A percentile compares a stretch with the other conserved stretches of the same genome.
phyloP scores from a whole-genome alignment of 2,113 vertebrate genomes.

The Nipponia nippon region DNA sequence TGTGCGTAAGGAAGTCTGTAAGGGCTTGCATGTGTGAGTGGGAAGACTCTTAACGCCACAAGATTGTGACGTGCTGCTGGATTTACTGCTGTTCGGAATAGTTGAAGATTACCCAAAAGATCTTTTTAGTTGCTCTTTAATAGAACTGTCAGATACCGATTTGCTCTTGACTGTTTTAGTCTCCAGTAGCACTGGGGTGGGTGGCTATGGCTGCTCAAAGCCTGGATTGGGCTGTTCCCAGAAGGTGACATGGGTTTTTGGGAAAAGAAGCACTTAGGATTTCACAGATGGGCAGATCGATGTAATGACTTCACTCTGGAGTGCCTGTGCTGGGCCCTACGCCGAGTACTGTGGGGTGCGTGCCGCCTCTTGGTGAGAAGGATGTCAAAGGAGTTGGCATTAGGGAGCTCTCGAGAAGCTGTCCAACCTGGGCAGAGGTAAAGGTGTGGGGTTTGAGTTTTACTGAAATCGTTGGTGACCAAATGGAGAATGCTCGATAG shows the following conservation, averaged over 20 bases:
- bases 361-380: background rate
- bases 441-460: background rate
- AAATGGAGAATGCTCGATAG: too few relatives aligned
- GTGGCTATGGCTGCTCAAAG: background rate
- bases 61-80: background rate
- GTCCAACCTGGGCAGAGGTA: background rate
- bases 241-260: background rate
- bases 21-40: background rate
- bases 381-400: too few relatives aligned
- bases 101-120: background rate
- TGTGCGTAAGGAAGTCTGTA: rapidly evolving
- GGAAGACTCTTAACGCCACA: background rate
- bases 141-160: rapidly evolving
- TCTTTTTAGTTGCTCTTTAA: background rate
- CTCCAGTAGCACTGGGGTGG: too few relatives aligned
- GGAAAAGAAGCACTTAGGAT: too few relatives aligned
- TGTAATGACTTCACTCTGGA: background rate
- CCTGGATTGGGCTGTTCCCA: background rate
- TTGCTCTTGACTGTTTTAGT: background rate
- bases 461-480: background rate
- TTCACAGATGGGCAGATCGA: background rate
- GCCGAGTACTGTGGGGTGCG: rapidly evolving
- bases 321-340: background rate
- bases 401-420: background rate
- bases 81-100: background rate